A percentile compares a stretch with the other conserved stretches of the same genome.
These are phyloP conservation scores for Limnephilus auricula DNA, from an alignment of 2,888 invertebrate genomes.

Conservation along the genomic window DNA sequence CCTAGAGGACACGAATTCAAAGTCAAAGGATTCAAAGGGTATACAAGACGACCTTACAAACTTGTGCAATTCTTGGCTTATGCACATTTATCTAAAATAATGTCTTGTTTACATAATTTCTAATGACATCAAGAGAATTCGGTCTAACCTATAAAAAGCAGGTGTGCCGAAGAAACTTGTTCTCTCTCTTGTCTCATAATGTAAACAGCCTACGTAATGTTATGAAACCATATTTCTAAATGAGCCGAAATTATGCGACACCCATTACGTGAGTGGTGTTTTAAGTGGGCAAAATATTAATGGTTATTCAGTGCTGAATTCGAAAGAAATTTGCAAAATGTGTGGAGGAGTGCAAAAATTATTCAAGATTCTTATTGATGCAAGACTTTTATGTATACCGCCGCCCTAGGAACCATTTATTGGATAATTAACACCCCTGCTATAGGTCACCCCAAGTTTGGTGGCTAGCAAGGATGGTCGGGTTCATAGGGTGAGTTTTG, in stretches of 20 bases:
- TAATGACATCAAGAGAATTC: neutral
- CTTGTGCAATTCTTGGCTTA: no score
- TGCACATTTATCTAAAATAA: neutral
- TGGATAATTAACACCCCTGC: no score
- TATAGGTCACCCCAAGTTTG: no score
- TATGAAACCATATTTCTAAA: slow-evolving; percentile 9
- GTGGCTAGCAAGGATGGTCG: no score
- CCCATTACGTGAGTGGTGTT: neutral
- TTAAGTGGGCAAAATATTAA: neutral
- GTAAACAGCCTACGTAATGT: neutral
- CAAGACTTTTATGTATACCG: no score
- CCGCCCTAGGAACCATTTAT: no score
- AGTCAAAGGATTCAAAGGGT: neutral
- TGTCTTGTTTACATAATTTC: neutral
- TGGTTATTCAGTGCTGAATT: neutral
- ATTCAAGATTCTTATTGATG: neutral
- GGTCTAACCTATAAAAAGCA: neutral
- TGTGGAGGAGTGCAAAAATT: neutral
- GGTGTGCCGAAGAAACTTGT: neutral
- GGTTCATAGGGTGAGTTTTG: no score
- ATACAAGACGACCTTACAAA: no score
- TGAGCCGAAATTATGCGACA: neutral
- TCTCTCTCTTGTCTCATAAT: neutral
- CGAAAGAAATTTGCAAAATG: neutral
- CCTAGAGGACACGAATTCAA: neutral